Evolutionary conservation across 2,797 vertebrate genomes (phyloP).

Genomic region (Eulemur coronatus): DNA sequence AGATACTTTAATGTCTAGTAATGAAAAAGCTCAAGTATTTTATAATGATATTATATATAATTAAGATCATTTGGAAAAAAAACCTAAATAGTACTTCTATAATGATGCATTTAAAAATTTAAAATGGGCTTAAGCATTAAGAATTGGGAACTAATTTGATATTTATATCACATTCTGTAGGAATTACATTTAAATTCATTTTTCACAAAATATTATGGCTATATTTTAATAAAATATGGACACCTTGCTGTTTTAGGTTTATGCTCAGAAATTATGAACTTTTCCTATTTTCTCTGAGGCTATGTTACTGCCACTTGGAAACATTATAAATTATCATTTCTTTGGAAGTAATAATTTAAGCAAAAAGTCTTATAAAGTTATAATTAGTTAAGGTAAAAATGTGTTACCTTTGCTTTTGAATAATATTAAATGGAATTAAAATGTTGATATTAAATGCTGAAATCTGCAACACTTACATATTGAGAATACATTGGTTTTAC

Average conservation of each 20-base stretch:
- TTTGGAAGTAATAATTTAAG: slow-evolving; percentile 65
- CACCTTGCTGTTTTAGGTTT: slow-evolving; percentile 74
- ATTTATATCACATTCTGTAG: slow-evolving; percentile 50
- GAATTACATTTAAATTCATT: slow-evolving; percentile 77
- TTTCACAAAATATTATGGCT: slow-evolving; percentile 77
- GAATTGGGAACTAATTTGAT: slow-evolving; percentile 56
- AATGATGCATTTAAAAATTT: slow-evolving; percentile 74
- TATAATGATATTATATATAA: slow-evolving; percentile 77
- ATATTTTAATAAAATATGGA: slow-evolving; percentile 73
- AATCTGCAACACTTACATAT: slow-evolving; percentile 62
- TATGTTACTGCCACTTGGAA: slow-evolving; percentile 76
- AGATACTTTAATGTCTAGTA: slow-evolving; percentile 80
- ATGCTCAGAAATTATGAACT: slow-evolving; percentile 80
- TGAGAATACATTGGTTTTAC: slow-evolving; percentile 58
- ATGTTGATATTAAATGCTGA: slow-evolving; percentile 75
- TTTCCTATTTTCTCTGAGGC: slow-evolving; percentile 79
- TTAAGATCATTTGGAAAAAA: slow-evolving; percentile 82
- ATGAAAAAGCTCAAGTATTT: slow-evolving; percentile 82
- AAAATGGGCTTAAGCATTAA: slow-evolving; percentile 67
- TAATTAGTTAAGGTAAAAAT: slow-evolving; percentile 75
- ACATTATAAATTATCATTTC: slow-evolving; percentile 75
- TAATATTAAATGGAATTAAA: slow-evolving; percentile 75
- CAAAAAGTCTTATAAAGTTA: slow-evolving; percentile 52
- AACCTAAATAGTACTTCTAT: slow-evolving; percentile 75
- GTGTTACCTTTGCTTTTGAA: slow-evolving; percentile 68